A percentile compares a stretch with the other conserved stretches of the same genome.
phyloP scores from a whole-genome alignment of 2,797 vertebrate genomes.

The Sebastes glaucus region DNA sequence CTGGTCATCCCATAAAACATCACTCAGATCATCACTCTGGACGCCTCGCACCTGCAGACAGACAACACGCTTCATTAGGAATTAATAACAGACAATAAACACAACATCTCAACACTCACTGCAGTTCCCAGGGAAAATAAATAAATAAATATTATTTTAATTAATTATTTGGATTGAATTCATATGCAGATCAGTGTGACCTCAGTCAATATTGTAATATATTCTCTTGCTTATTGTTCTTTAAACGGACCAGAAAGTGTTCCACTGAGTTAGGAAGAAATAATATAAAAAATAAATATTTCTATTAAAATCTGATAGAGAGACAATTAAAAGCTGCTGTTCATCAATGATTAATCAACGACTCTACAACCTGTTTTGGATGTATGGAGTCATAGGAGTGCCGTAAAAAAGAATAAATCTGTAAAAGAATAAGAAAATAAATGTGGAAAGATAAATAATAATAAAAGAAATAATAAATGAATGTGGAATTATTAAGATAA shows the following conservation, averaged over 20 bases:
- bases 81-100: neutral
- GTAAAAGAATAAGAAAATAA: no score
- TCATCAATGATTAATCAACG: neutral
- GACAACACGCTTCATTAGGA: neutral
- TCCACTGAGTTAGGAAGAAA: neutral
- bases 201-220: neutral
- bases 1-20: constrained; percentile 68
- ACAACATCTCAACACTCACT: neutral
- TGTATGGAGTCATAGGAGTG: no score
- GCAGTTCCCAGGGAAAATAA: neutral
- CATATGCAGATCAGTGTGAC: neutral
- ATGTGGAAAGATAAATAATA: no score
- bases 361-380: neutral
- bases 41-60: constrained; percentile 65
- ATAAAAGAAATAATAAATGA: no score
- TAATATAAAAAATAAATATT: neutral
- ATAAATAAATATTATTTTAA: neutral
- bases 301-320: neutral
- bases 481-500: no score
- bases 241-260: neutral
- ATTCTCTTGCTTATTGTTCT: neutral
- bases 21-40: constrained; percentile 61
- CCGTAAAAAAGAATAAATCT: no score
- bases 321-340: neutral
- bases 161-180: neutral